Evolutionary conservation across 2,113 vertebrate species (phyloP).

Genomic region (Scytalopus superciliaris): DNA sequence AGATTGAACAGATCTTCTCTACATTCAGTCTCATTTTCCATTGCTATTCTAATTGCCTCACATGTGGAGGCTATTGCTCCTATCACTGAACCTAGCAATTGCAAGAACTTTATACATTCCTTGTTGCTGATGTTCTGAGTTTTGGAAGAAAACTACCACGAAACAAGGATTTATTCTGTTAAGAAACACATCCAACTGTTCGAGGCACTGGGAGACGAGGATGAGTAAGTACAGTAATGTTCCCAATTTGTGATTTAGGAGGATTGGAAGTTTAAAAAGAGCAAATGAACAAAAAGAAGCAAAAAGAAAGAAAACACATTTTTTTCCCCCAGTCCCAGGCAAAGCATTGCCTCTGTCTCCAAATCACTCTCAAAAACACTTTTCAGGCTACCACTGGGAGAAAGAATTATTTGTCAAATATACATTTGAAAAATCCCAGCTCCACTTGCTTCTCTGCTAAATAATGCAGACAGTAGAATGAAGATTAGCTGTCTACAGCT

Average conservation of each 20-base stretch:
- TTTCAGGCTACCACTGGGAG: neutral
- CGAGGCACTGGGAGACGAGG: neutral
- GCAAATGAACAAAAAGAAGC: neutral
- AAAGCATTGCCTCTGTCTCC: neutral
- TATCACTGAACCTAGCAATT: neutral
- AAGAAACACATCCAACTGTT: neutral
- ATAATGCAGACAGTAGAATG: neutral
- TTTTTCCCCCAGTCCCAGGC: neutral
- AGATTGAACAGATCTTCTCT: neutral
- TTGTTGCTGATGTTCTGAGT: neutral
- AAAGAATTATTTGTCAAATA: slow-evolving; percentile 12
- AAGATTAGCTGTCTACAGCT: neutral
- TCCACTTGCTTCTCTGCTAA: neutral
- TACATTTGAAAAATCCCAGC: neutral
- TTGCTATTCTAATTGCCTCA: neutral
- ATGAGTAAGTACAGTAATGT: neutral
- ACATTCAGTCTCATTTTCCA: neutral
- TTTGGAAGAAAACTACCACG: neutral
- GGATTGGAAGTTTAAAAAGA: neutral
- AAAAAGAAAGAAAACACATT: neutral
- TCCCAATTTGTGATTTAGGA: neutral
- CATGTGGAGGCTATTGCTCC: neutral
- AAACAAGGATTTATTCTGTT: neutral
- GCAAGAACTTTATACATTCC: neutral
- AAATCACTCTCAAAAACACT: neutral